Evolutionary conservation across 2,113 vertebrate genomes (phyloP).

Genomic region (Calonectris borealis): DNA sequence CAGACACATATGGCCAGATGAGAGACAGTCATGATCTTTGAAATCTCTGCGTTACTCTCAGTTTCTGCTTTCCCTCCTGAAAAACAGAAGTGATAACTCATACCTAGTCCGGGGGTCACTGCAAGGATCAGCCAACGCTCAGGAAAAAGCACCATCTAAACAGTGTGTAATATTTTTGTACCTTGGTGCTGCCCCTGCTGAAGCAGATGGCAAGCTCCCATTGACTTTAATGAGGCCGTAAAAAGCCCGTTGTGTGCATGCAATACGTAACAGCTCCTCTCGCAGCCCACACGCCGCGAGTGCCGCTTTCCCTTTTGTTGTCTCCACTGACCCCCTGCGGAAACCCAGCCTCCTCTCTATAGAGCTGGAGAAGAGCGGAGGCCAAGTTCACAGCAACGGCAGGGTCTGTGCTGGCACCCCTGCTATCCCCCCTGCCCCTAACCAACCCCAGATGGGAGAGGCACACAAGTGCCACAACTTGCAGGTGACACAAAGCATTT

Average conservation of each 20-base stretch:
- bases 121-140: not conserved
- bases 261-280: not conserved
- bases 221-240: constrained; percentile 24
- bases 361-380: not conserved
- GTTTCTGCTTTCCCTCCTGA: not conserved
- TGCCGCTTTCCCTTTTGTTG: not conserved
- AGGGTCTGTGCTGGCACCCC: not conserved
- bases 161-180: not conserved
- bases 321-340: rapidly evolving
- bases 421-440: not conserved
- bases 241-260: not conserved
- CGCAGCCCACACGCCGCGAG: rapidly evolving
- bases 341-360: not conserved
- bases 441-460: not conserved
- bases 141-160: not conserved
- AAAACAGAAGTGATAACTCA: not conserved
- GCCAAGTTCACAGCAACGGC: not conserved
- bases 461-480: not conserved
- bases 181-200: not conserved
- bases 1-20: not conserved
- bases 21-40: not conserved
- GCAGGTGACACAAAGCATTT: not conserved
- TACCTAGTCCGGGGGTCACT: not conserved
- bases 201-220: constrained; percentile 27
- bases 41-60: not conserved